Conservation (phyloP, 2,113 vertebrate species). For the Myotis davidii region DNA sequence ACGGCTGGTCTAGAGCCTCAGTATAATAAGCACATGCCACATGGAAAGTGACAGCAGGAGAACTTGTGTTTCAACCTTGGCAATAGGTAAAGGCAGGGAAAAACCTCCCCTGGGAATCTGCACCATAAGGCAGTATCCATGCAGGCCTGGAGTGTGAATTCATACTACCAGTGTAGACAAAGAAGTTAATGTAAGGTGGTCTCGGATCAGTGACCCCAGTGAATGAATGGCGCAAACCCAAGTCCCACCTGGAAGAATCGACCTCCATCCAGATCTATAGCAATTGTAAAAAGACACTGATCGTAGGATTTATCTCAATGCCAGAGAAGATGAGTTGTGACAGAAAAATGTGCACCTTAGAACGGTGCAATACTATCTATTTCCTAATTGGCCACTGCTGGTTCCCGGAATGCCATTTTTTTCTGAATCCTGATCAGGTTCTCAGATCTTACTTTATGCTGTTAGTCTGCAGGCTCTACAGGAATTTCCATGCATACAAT, state of each 20-base stretch:
- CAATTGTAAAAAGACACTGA: background rate
- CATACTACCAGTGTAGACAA: background rate
- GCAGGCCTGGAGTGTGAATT: background rate
- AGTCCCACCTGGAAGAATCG: background rate
- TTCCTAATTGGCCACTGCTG: background rate
- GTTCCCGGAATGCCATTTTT: background rate
- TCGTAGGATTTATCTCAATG: background rate
- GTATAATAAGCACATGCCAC: background rate
- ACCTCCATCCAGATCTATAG: background rate
- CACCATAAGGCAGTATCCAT: background rate
- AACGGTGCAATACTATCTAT: background rate
- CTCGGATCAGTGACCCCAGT: background rate
- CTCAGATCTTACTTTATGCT: background rate
- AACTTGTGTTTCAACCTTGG: background rate
- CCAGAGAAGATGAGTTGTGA: background rate
- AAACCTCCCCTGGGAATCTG: background rate
- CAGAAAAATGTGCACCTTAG: background rate
- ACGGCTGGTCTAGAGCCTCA: background rate
- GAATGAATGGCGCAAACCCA: background rate
- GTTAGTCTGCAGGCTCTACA: background rate
- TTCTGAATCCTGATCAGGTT: background rate
- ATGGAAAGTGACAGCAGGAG: background rate
- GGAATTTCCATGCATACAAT: background rate
- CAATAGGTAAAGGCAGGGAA: background rate
- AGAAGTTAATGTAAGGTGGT: background rate